Evolutionary conservation across 2,888 invertebrate species (phyloP).

Genomic region (Pristionchus entomophagus): DNA sequence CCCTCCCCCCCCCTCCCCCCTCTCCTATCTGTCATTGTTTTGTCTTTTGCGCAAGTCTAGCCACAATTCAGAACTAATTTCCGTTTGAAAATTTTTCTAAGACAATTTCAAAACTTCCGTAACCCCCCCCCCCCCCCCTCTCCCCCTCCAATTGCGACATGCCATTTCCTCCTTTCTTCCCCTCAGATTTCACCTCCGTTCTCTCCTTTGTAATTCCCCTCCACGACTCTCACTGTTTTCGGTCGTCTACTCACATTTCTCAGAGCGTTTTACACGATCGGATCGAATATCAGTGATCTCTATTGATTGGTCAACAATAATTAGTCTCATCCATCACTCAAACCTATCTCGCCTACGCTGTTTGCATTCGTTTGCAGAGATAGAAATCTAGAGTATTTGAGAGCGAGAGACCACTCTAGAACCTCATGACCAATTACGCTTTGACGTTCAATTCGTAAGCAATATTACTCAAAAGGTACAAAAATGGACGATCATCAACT

Average conservation of each 20-base stretch:
- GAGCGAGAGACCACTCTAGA: background rate
- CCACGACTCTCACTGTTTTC: background rate
- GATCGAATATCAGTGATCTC: background rate
- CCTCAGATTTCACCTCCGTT: constrained; percentile 6
- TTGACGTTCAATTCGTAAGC: too few relatives aligned
- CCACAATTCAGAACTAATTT: background rate
- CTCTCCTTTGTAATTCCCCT: background rate
- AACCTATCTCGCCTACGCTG: background rate
- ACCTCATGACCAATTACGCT: background rate
- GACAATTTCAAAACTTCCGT: constrained; percentile 11
- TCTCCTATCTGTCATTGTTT: background rate
- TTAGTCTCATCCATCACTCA: too few relatives aligned
- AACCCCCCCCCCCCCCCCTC: too few relatives aligned
- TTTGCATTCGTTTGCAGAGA: background rate
- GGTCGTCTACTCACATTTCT: background rate
- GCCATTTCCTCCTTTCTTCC: background rate
- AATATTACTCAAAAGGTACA: background rate
- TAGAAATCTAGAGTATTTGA: background rate
- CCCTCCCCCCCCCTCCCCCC: background rate
- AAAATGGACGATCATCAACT: constrained; percentile 23
- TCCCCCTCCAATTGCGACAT: constrained; percentile 1
- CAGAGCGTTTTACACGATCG: background rate
- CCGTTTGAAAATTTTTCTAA: background rate
- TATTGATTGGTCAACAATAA: background rate
- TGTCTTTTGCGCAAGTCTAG: background rate